phyloP scores from a whole-genome alignment of 2,888 invertebrate genomes.

The Acronicta alni region DNA sequence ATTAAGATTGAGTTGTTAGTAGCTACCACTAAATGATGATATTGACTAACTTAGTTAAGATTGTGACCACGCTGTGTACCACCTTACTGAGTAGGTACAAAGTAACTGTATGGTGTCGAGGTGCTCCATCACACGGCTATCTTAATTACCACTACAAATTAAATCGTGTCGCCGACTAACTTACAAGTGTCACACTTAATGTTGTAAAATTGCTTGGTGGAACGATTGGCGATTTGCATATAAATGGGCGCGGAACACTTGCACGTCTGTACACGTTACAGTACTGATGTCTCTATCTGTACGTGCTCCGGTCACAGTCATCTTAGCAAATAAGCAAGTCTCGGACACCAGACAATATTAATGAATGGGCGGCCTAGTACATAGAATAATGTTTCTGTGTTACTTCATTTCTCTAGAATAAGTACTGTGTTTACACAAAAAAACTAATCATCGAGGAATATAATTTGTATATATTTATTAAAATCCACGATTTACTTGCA shows the following conservation, averaged over 20 bases:
- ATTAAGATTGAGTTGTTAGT: background rate
- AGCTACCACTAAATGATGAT: background rate
- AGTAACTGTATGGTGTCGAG: background rate
- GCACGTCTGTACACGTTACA: constrained; percentile 3
- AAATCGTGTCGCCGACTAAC: constrained; percentile 1
- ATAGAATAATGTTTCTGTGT: too few species aligned
- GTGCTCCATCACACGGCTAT: constrained; percentile 4
- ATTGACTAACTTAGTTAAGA: too few species aligned
- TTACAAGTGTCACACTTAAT: constrained; percentile 14
- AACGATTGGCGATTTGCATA: constrained; percentile 20
- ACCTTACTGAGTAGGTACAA: background rate
- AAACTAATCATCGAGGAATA: too few species aligned
- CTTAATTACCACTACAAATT: constrained; percentile 19
- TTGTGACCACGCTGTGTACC: background rate
- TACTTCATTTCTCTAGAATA: too few species aligned
- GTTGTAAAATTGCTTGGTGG: constrained; percentile 12
- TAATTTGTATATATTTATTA: too few species aligned
- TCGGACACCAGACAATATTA: too few species aligned
- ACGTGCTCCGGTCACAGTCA: background rate
- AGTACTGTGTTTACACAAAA: too few species aligned
- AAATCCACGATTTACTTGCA: too few species aligned
- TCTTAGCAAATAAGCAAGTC: too few species aligned
- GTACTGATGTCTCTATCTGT: constrained; percentile 6
- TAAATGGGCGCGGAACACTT: constrained; percentile 12
- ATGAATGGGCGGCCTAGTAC: too few species aligned